Percentiles rank a stretch among this genome's conserved stretches.
Conservation (phyloP, 1,140 invertebrate genomes). For the Drosophila murphyi region DNA sequence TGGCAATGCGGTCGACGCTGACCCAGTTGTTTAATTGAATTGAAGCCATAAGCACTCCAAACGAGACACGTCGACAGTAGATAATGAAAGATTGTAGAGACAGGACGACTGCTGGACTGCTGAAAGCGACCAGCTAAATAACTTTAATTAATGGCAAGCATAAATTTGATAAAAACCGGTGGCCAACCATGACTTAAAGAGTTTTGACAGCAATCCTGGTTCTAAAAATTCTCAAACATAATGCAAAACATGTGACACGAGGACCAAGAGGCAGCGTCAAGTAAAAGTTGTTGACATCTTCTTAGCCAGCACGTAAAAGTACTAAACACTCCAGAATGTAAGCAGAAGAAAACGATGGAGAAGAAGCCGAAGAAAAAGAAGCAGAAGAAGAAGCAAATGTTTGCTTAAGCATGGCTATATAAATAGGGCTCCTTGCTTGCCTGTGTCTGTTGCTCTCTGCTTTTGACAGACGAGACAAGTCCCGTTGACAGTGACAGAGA, state of each 20-base stretch:
- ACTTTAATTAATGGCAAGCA: slow-evolving; percentile 76
- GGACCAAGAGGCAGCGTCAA: slow-evolving; percentile 32
- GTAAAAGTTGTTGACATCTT: slow-evolving; percentile 77
- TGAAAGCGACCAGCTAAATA: slow-evolving; percentile 63
- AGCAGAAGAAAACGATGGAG: not conserved
- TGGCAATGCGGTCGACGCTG: slow-evolving; percentile 65
- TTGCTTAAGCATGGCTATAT: slow-evolving; percentile 74
- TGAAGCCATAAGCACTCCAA: slow-evolving; percentile 80
- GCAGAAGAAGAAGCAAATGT: slow-evolving; percentile 58
- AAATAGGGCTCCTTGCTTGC: not conserved
- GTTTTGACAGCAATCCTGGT: slow-evolving; percentile 44
- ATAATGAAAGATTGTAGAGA: slow-evolving; percentile 66
- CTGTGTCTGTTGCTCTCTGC: slow-evolving; percentile 37
- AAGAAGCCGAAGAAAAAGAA: slow-evolving; percentile 11
- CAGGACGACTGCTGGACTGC: slow-evolving; percentile 8
- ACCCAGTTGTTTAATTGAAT: slow-evolving; percentile 83
- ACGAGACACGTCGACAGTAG: slow-evolving; percentile 25
- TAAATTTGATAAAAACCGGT: slow-evolving; percentile 30
- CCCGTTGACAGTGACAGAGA: slow-evolving; percentile 77
- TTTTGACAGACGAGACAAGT: slow-evolving; percentile 68
- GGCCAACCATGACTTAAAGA: slow-evolving; percentile 50
- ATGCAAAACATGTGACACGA: slow-evolving; percentile 39
- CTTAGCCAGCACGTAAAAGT: slow-evolving; percentile 78
- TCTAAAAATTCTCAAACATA: slow-evolving; percentile 55
- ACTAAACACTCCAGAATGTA: slow-evolving; percentile 66